Evolutionary conservation across 2,113 vertebrate species (phyloP).

Genomic region (Nannobrachium achirus): DNA sequence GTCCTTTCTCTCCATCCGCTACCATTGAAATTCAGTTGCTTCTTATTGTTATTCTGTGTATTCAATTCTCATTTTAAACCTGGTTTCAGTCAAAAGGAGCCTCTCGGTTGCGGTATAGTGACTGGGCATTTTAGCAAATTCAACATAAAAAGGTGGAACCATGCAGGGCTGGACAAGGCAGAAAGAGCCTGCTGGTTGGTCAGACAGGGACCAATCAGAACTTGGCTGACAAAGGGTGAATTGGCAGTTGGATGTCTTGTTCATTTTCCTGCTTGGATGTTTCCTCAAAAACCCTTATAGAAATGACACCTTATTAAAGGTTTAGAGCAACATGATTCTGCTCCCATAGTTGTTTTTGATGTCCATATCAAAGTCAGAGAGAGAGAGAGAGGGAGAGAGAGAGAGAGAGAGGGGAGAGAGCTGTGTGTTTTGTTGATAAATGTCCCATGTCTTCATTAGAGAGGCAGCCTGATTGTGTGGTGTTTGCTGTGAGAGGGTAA

Average conservation of each 20-base stretch:
- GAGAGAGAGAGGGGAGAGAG: slow-evolving; percentile 8
- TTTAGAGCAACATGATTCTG: slow-evolving; percentile 55
- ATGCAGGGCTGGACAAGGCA: no score
- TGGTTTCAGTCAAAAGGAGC: no score
- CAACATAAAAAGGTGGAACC: no score
- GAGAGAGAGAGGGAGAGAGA: neutral
- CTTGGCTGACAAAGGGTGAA: slow-evolving; percentile 53
- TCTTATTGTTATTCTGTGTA: no score
- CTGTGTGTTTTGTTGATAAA: slow-evolving; percentile 50
- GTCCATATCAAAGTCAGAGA: slow-evolving; percentile 42
- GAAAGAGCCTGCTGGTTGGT: no score
- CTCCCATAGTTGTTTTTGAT: slow-evolving; percentile 56
- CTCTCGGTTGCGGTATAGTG: no score
- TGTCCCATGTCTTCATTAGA: slow-evolving; percentile 71
- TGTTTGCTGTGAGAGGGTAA: slow-evolving; percentile 70
- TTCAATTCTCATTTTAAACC: no score
- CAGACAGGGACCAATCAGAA: no score
- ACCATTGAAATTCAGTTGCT: no score
- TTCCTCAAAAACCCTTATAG: slow-evolving; percentile 41
- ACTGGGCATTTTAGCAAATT: no score
- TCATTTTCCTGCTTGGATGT: neutral
- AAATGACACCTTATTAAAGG: slow-evolving; percentile 47
- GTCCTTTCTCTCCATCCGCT: no score
- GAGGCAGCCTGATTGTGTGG: slow-evolving; percentile 67
- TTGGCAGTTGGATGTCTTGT: slow-evolving; percentile 32